phyloP scores from a whole-genome alignment of 2,797 vertebrate species.

The Trematomus bernacchii region DNA sequence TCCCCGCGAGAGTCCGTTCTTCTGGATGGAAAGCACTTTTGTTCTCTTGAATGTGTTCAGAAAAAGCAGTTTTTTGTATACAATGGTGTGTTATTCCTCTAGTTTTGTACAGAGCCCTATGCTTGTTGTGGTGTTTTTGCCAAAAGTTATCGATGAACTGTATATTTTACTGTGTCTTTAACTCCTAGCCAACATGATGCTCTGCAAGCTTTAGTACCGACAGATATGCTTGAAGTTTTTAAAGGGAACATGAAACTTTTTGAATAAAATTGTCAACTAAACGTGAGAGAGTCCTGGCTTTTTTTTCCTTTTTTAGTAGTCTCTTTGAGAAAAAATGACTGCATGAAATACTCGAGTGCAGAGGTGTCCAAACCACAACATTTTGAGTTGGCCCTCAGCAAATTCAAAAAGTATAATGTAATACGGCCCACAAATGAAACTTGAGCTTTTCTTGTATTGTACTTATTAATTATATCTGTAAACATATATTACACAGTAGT shows the following conservation, averaged over 20 bases:
- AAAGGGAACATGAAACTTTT: conserved; percentile 73
- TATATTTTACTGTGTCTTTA: conserved; percentile 29
- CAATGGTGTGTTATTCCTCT: conserved; percentile 39
- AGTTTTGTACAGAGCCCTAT: conserved; percentile 59
- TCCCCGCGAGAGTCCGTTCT: background rate
- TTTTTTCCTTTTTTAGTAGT: background rate
- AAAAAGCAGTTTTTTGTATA: conserved; percentile 44
- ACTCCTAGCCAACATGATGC: conserved; percentile 32
- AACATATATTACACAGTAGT: no score
- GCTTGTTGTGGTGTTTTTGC: conserved; percentile 53
- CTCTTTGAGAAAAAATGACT: background rate
- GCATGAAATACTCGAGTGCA: background rate
- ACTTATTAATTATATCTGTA: no score
- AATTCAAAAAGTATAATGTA: no score
- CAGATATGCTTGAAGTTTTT: conserved; percentile 63
- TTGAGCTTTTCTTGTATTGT: no score
- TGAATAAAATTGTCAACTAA: conserved; percentile 70
- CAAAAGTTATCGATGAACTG: conserved; percentile 64
- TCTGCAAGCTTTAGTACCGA: conserved; percentile 58
- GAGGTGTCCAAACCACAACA: no score
- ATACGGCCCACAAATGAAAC: no score
- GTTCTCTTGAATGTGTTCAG: conserved; percentile 28
- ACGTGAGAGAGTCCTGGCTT: background rate
- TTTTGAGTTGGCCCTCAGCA: no score
- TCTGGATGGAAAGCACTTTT: conserved; percentile 3